phyloP scores from a whole-genome alignment of 2,888 invertebrate species.

The Cordylochernes scorpioides region DNA sequence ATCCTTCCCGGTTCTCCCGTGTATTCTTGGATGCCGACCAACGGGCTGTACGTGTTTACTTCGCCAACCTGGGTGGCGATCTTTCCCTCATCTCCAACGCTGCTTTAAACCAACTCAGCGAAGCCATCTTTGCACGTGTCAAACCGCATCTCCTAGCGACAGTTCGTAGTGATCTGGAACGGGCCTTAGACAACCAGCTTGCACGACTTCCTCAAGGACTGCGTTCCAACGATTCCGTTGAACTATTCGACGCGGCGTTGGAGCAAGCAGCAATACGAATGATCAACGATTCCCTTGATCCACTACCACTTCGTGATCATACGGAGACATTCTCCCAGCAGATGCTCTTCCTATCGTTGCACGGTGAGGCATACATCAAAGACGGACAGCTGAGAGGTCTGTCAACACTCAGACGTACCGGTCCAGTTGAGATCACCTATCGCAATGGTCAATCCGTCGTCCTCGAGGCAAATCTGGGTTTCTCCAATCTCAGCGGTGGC shows the following conservation, averaged over 20 bases:
- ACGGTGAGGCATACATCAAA: slow-evolving; percentile 36
- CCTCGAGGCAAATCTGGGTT: slow-evolving; percentile 15
- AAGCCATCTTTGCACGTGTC: slow-evolving; percentile 54
- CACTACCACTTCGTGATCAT: slow-evolving; percentile 33
- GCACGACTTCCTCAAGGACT: slow-evolving; percentile 30
- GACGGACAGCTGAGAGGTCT: slow-evolving; percentile 52
- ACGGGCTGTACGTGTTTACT: slow-evolving; percentile 44
- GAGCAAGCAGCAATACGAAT: slow-evolving; percentile 44
- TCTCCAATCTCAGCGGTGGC: slow-evolving; percentile 14
- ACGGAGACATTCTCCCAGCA: slow-evolving; percentile 10
- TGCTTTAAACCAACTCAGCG: slow-evolving; percentile 48
- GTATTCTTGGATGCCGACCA: slow-evolving; percentile 55
- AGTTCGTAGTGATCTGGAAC: slow-evolving; percentile 42
- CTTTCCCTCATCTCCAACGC: slow-evolving; percentile 31
- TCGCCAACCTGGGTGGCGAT: slow-evolving; percentile 40
- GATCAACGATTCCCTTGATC: slow-evolving; percentile 38
- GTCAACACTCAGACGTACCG: slow-evolving; percentile 39
- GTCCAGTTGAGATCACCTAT: slow-evolving; percentile 13
- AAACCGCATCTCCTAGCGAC: slow-evolving; percentile 47
- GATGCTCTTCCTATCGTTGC: slow-evolving; percentile 11
- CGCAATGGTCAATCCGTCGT: slow-evolving; percentile 9
- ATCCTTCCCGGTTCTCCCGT: too few relatives aligned
- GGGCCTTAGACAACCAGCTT: slow-evolving; percentile 43
- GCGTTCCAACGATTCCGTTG: slow-evolving; percentile 20
- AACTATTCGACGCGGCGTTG: slow-evolving; percentile 38